phyloP scores from a whole-genome alignment of 2,888 invertebrate genomes.

The Cantharis flavilabris region DNA sequence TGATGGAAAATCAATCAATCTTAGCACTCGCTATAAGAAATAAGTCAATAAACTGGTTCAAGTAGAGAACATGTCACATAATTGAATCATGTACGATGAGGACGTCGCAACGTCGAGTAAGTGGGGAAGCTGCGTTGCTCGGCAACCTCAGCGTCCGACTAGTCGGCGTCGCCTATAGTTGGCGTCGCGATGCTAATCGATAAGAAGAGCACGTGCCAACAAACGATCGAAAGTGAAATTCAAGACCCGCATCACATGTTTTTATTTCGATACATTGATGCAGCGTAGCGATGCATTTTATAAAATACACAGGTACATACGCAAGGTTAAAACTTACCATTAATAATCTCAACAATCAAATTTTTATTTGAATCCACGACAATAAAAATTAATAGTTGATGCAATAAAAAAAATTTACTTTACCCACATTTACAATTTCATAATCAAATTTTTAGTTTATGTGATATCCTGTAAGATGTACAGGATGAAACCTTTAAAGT shows the following conservation, averaged over 20 bases:
- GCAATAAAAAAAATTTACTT: no score
- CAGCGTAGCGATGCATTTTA: not conserved
- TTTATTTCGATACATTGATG: not conserved
- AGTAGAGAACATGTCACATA: constrained; percentile 54
- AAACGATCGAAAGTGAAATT: constrained; percentile 40
- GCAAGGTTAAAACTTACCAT: not conserved
- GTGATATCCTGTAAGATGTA: not conserved
- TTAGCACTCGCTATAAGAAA: constrained; percentile 40
- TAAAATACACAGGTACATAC: not conserved
- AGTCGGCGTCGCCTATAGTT: constrained; percentile 46
- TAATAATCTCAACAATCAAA: not conserved
- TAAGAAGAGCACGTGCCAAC: constrained; percentile 42
- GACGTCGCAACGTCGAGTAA: constrained; percentile 40
- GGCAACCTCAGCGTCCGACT: constrained; percentile 52
- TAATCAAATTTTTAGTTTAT: not conserved
- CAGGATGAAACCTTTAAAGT: not conserved
- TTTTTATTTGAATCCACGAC: not conserved
- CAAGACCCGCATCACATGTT: constrained; percentile 27
- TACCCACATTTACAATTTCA: not conserved
- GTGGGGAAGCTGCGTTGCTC: constrained; percentile 55
- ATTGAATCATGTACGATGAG: constrained; percentile 52
- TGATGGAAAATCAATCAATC: constrained; percentile 31
- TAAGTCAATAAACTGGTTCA: constrained; percentile 52
- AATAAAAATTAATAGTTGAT: no score
- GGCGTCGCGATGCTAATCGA: constrained; percentile 45